Conservation (phyloP, 2,888 invertebrate genomes). For the Andrena trimmerana region DNA sequence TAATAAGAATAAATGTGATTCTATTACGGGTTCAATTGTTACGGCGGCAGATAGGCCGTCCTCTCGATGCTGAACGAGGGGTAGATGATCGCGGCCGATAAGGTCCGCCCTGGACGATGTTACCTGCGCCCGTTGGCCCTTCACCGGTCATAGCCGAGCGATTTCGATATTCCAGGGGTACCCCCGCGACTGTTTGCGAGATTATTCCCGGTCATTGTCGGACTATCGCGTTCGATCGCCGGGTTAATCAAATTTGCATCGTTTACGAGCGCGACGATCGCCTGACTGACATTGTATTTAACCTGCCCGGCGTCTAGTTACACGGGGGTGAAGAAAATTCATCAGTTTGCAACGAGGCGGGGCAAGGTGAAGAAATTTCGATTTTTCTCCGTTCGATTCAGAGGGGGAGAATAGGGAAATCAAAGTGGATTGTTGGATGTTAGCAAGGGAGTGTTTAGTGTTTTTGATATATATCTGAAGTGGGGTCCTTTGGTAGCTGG, state of each 20-base stretch:
- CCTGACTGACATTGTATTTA: constrained; percentile 3
- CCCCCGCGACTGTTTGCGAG: constrained; percentile 31
- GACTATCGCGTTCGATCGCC: constrained; percentile 11
- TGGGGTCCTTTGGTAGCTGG: too few species aligned
- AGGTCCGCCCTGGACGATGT: constrained; percentile 66
- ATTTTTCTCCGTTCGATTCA: too few species aligned
- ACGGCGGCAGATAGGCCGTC: constrained; percentile 79
- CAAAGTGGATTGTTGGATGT: too few species aligned
- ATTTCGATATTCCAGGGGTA: constrained; percentile 37
- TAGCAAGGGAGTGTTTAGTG: too few species aligned
- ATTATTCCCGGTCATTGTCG: constrained; percentile 22
- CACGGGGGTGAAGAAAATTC: neutral
- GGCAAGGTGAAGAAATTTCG: too few species aligned
- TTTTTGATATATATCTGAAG: too few species aligned
- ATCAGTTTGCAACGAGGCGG: too few species aligned
- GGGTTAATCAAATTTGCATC: constrained; percentile 25
- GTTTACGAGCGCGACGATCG: constrained; percentile 4
- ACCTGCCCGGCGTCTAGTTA: neutral
- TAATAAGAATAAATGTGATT: constrained; percentile 85
- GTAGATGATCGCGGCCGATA: constrained; percentile 80
- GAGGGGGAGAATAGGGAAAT: too few species aligned
- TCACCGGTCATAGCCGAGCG: constrained; percentile 19
- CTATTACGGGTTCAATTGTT: constrained; percentile 85
- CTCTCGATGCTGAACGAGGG: constrained; percentile 75
- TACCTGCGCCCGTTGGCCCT: constrained; percentile 62